Conservation (phyloP, 1,140 invertebrate species). For the Hestina assimilis region DNA sequence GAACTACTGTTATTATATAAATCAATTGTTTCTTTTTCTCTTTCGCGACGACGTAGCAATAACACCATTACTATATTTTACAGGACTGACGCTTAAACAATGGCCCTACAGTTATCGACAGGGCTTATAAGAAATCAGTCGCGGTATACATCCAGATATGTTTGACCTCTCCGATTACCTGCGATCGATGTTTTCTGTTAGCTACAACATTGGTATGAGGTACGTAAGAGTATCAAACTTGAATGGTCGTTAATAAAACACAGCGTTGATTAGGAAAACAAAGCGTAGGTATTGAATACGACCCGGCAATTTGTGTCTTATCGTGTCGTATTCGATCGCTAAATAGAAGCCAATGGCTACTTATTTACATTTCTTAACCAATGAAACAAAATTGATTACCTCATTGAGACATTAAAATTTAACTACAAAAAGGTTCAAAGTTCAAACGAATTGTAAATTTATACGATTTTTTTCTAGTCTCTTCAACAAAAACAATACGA, state of each 20-base stretch:
- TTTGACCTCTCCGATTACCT: conserved; percentile 35
- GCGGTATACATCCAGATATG: conserved; percentile 34
- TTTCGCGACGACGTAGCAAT: conserved; percentile 29
- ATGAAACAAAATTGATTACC: conserved; percentile 26
- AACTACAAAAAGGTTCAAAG: conserved; percentile 35
- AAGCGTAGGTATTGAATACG: conserved; percentile 5
- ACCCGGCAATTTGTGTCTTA: conserved; percentile 17
- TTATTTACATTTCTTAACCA: conserved; percentile 25
- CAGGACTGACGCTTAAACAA: conserved; percentile 38
- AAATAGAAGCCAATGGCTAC: conserved; percentile 14
- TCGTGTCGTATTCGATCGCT: conserved; percentile 25
- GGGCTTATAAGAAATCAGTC: conserved; percentile 45
- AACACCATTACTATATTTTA: conserved; percentile 18
- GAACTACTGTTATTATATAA: conserved; percentile 7
- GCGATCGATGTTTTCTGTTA: conserved; percentile 8
- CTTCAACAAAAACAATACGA: background rate
- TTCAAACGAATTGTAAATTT: conserved; percentile 23
- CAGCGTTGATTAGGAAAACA: conserved; percentile 4
- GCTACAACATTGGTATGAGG: background rate
- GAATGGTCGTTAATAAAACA: background rate
- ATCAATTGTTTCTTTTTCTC: conserved; percentile 28
- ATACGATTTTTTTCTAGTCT: conserved; percentile 8
- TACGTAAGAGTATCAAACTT: background rate
- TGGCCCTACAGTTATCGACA: conserved; percentile 46
- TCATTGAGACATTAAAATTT: conserved; percentile 28